Evolutionary conservation across 2,888 invertebrate genomes (phyloP), one percentile per base, ranked within the genome.

Genomic region (Lordiphosa andalusiaca): DNA sequence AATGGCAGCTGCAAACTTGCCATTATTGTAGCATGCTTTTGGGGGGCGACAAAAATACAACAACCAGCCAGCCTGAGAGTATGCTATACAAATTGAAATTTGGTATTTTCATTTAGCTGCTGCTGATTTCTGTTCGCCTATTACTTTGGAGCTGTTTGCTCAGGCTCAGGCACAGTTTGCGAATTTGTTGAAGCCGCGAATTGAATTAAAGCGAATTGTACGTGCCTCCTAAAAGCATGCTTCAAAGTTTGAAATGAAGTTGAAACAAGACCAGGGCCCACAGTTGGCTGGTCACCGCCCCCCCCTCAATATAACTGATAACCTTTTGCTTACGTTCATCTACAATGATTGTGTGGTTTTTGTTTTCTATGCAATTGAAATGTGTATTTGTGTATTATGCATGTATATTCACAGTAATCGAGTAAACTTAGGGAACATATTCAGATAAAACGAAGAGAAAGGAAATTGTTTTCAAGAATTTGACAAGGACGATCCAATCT

Each of bases 361-460:
- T 44, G 13, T 57, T 71, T 71, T 62, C 60, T 71, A 78, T 61
- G 71, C 68, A 64, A 41, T 64, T 59, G 30, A 56, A 55, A 50
- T 54, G 50, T 52, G 23, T 66, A 49, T 12, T 12, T 35, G 50
- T 63, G 50, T 51, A 47, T 35, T 46, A 47, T 47, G 21, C 35
- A 38, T 44, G 46, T 59, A 64, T 74, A 57, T 80, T 71, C 76
- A 80, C 76, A 76, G 83, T 64, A 83, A 71, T 72, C 58, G 69
- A 78, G 66, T 57, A 63, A 36, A 63, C 69, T 72, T 65, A 67
- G 61, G 55, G 69, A 65, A 59, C 39, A 38, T 71, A 51, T 56
- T 62, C 39, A 23, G 41, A 71, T 60, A 41, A 70, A 58, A 38
- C 21, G 54, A 58, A 59, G 44, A 16, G 7, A 23, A 38, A 9